phyloP scores from a whole-genome alignment of 2,113 vertebrate genomes.

The Himantopus leucocephalus region DNA sequence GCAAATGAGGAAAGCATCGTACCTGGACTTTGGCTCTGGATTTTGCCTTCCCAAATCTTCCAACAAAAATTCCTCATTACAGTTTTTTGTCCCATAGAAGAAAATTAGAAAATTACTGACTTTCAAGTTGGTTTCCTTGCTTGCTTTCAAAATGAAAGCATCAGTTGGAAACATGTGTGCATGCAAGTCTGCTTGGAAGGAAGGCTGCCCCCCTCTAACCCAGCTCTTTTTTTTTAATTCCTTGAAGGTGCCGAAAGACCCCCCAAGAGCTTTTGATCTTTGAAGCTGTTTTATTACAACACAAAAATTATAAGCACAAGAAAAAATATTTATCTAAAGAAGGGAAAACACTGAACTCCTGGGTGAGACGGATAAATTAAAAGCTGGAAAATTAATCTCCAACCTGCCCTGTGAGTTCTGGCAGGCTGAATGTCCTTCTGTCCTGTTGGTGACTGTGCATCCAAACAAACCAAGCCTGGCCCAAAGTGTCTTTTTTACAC shows the following conservation, averaged over 20 bases:
- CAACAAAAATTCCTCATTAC: background rate
- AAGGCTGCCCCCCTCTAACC: background rate
- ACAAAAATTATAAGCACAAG: conserved; percentile 30
- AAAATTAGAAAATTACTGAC: conserved; percentile 18
- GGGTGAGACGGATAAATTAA: background rate
- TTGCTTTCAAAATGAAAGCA: conserved; percentile 15
- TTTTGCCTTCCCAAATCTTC: background rate
- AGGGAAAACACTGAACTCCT: background rate
- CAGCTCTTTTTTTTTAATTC: background rate
- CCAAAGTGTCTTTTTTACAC: background rate
- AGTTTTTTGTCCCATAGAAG: background rate
- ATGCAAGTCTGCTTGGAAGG: background rate
- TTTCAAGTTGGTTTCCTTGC: background rate
- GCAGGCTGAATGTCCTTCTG: background rate
- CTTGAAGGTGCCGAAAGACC: conserved; percentile 50
- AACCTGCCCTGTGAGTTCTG: background rate
- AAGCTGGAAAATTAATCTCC: background rate
- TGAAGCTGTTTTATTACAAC: conserved; percentile 31
- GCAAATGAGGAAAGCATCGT: background rate
- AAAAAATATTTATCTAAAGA: conserved; percentile 36
- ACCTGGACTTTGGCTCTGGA: background rate
- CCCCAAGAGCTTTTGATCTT: conserved; percentile 61
- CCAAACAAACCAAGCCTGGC: background rate
- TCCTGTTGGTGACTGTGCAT: background rate
- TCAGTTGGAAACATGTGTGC: background rate